Evolutionary conservation across 2,888 invertebrate genomes (phyloP), one percentile per base, ranked within the genome.

Genomic region (Cephalotes varians): DNA sequence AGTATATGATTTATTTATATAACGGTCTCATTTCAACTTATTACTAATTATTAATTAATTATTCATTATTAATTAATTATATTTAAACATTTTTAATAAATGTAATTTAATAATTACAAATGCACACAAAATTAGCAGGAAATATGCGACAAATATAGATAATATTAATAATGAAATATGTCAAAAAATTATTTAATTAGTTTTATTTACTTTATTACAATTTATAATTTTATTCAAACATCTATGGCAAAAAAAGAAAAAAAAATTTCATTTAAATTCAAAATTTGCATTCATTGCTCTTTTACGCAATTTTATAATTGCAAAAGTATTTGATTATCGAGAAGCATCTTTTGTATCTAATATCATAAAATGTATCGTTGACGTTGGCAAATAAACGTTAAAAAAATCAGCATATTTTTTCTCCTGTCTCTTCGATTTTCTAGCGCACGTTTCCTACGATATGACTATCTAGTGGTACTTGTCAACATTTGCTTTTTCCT

Each of bases 401-500:
- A 74, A 74, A 37, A 76, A 37, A 34, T 49, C 15, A 40, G 15
- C 21, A 1, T 40, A 6, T 76, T 15, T 74, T 62, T 64, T 37
- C 49, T 18, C 21, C 15, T 34, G 15, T 2, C 49, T 31, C n/a
- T 37, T 67, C 37, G 31, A 40, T 31, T 28, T 58, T 1, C n/a
- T 4, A 9, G 18, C 12, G 34, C 7, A 18, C 58, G 18, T 37
- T n/a, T n/a, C n/a, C n/a, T n/a, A 62, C 15, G 49, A 25, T 18
- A 25, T 12, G n/a, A 64, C 40, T 12, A 58, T 28, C 56, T 18
- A 10, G 18, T 12, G 2, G 31, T n/a, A 31, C 34, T 62, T 18
- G 62, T 49, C 62, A 62, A 62, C 15, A 65, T 73, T 73, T 73
- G 51, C 9, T 51, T 64, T 65, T 44, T 67, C 65, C 37, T 51